These are phyloP conservation scores for Caradrina clavipalpis DNA, from an alignment of 2,888 invertebrate genomes.

Conservation along the genomic window DNA sequence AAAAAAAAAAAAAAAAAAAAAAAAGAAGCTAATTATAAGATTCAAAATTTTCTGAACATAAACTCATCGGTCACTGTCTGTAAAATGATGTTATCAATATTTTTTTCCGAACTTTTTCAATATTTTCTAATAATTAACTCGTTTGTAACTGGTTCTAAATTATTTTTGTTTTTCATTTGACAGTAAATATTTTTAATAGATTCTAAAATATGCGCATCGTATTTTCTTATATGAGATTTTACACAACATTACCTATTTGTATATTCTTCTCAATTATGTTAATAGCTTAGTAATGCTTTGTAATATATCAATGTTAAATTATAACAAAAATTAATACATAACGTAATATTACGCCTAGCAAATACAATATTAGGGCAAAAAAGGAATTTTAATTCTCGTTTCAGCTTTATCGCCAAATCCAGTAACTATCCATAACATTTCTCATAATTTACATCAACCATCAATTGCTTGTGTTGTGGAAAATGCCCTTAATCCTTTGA, in stretches of 20 bases:
- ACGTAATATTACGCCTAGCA: too few relatives aligned
- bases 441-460: neutral
- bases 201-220: conserved; percentile 19
- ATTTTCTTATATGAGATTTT: conserved; percentile 3
- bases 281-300: neutral
- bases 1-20: too few relatives aligned
- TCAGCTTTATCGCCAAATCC: neutral
- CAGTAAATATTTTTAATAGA: neutral
- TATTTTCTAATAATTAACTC: conserved; percentile 1
- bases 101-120: conserved; percentile 5
- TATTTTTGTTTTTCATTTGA: conserved; percentile 6
- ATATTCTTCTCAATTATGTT: conserved; percentile 4
- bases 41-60: neutral
- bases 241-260: neutral
- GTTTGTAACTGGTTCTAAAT: conserved; percentile 11
- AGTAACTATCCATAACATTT: too few relatives aligned
- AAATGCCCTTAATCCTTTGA: neutral
- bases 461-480: neutral
- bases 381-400: neutral
- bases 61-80: conserved; percentile 16
- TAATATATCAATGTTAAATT: conserved; percentile 5
- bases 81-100: conserved; percentile 5
- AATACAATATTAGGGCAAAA: too few relatives aligned
- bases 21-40: neutral
- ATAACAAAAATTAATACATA: neutral